Percentiles rank a stretch among this genome's conserved stretches.
phyloP scores from a whole-genome alignment of 2,797 vertebrate genomes.

The Paratrypauchen microcephalus region DNA sequence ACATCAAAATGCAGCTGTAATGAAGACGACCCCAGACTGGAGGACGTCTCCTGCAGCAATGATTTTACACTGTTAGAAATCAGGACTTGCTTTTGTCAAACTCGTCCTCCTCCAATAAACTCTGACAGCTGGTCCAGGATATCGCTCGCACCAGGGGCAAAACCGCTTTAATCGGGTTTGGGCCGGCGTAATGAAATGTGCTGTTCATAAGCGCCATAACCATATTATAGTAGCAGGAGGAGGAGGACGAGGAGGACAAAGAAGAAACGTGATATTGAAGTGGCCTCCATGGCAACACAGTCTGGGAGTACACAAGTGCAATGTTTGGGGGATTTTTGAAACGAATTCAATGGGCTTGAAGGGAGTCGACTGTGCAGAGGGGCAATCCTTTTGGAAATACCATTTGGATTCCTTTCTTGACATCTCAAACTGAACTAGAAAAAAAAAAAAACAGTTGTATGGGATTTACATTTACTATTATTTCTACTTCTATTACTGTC shows the following conservation, averaged over 20 bases:
- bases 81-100: constrained; percentile 16
- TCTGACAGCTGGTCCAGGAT: constrained; percentile 57
- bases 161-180: constrained; percentile 70
- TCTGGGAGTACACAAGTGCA: constrained; percentile 33
- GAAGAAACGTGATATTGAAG: constrained; percentile 56
- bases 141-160: constrained; percentile 51
- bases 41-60: background rate
- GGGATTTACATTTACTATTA: background rate
- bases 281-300: constrained; percentile 68
- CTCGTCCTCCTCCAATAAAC: constrained; percentile 31
- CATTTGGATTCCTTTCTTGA: constrained; percentile 49
- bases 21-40: background rate
- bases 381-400: constrained; percentile 52
- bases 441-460: constrained; percentile 9
- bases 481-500: background rate
- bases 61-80: constrained; percentile 25
- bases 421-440: constrained; percentile 19
- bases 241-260: constrained; percentile 23
- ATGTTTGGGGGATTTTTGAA: constrained; percentile 62
- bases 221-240: constrained; percentile 50
- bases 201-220: constrained; percentile 69
- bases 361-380: constrained; percentile 47
- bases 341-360: constrained; percentile 57
- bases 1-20: background rate
- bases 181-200: constrained; percentile 69